These are phyloP conservation scores for Podarcis muralis DNA, from an alignment of 2,113 vertebrate species.

Conservation along the genomic window DNA sequence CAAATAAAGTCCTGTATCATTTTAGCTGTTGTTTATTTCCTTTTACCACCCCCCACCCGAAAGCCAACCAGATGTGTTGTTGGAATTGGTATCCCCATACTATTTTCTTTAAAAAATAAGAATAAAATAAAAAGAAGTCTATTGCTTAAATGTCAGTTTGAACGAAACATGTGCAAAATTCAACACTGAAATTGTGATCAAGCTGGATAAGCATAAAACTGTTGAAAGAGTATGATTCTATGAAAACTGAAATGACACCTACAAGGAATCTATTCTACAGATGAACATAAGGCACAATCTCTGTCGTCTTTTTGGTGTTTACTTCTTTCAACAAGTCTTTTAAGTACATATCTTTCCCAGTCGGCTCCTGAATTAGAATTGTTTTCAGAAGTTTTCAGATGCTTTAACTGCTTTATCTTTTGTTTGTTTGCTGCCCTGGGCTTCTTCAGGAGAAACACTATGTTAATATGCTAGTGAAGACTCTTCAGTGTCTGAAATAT, in stretches of 20 bases:
- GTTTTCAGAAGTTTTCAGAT: too few species aligned
- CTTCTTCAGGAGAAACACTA: background rate
- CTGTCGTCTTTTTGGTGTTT: too few species aligned
- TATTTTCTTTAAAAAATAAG: background rate
- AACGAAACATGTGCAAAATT: background rate
- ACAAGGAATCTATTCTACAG: background rate
- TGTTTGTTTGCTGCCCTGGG: too few species aligned
- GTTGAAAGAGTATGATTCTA: background rate
- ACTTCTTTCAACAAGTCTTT: too few species aligned
- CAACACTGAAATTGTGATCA: background rate
- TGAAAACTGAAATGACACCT: background rate
- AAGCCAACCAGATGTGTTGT: background rate
- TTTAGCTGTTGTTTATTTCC: background rate
- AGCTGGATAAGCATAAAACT: background rate
- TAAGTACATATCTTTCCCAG: too few species aligned
- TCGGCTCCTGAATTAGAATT: too few species aligned
- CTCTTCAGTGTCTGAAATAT: background rate
- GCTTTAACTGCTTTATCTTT: too few species aligned
- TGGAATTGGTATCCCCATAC: background rate
- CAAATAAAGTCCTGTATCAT: background rate
- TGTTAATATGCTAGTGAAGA: background rate
- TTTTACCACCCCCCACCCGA: background rate
- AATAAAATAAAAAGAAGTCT: background rate
- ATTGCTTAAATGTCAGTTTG: conserved; percentile 4
- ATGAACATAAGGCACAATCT: background rate